Evolutionary conservation across 2,797 vertebrate genomes (phyloP).

Genomic region (Hippopotamyrus pictus): DNA sequence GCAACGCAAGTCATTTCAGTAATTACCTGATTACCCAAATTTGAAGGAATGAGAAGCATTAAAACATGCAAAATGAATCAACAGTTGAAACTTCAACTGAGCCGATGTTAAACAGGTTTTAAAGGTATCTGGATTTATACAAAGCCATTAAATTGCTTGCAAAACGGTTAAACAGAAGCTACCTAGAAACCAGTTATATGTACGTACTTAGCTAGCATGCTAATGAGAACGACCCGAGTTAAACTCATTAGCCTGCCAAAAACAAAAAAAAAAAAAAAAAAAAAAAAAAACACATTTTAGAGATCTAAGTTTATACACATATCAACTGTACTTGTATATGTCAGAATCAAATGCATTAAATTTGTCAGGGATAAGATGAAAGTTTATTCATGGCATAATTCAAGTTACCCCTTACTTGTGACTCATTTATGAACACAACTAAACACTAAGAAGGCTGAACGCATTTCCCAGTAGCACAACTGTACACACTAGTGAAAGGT

Average conservation of each 20-base stretch:
- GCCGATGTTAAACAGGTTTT: background rate
- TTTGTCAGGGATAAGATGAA: background rate
- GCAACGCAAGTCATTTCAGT: background rate
- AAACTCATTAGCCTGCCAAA: background rate
- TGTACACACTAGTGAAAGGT: background rate
- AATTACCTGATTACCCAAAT: background rate
- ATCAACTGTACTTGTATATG: background rate
- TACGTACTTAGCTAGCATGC: background rate
- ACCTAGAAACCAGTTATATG: background rate
- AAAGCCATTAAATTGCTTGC: background rate
- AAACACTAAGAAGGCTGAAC: background rate
- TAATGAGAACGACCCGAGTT: background rate
- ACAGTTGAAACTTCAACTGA: background rate
- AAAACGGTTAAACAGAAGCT: background rate
- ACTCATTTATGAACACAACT: background rate
- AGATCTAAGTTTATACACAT: background rate
- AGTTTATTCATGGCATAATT: background rate
- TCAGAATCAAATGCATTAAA: background rate
- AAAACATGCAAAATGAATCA: background rate
- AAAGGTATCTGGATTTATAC: background rate
- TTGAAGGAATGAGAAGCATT: background rate
- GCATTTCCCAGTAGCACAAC: background rate
- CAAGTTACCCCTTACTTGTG: background rate
- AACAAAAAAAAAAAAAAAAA: background rate
- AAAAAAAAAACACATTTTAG: background rate